Percentiles rank a stretch among this genome's conserved stretches.
Evolutionary conservation across 2,797 vertebrate genomes (phyloP).

Genomic region (Poeciliopsis turneri): DNA sequence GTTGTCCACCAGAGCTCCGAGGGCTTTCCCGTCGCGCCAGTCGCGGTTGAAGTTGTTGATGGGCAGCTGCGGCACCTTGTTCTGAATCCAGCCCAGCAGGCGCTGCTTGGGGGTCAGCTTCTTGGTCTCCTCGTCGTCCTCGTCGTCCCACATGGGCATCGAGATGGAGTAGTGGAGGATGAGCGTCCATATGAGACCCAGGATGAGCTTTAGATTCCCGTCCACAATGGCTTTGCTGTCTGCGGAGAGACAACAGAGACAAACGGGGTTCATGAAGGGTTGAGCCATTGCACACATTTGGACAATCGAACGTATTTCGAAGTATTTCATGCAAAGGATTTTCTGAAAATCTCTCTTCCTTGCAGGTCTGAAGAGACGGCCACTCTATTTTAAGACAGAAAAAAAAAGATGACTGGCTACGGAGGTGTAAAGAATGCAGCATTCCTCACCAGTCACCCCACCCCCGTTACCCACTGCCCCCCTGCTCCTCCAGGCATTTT

Average conservation of each 20-base stretch:
- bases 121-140: slow-evolving; percentile 90
- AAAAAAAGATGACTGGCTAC: slow-evolving; percentile 72
- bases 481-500: slow-evolving; percentile 42
- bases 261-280: slow-evolving; percentile 37
- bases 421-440: slow-evolving; percentile 69
- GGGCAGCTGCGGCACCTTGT: slow-evolving; percentile 93
- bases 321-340: slow-evolving; percentile 1
- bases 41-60: slow-evolving; percentile 94
- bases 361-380: slow-evolving; percentile 43
- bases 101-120: slow-evolving; percentile 95
- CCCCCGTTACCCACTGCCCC: slow-evolving; percentile 17
- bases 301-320: background rate
- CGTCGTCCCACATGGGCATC: slow-evolving; percentile 98
- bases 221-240: slow-evolving; percentile 97
- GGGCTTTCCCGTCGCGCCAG: slow-evolving; percentile 92
- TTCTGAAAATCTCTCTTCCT: slow-evolving; percentile 18
- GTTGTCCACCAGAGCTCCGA: slow-evolving; percentile 95
- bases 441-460: slow-evolving; percentile 25
- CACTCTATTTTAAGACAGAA: slow-evolving; percentile 56
- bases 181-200: slow-evolving; percentile 95
- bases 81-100: slow-evolving; percentile 95
- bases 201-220: slow-evolving; percentile 94
- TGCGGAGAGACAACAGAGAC: slow-evolving; percentile 62
- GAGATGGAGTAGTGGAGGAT: slow-evolving; percentile 99
- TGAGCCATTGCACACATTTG: slow-evolving; percentile 21